phyloP scores from a whole-genome alignment of 2,113 vertebrate genomes.

The Megaleporinus macrocephalus region DNA sequence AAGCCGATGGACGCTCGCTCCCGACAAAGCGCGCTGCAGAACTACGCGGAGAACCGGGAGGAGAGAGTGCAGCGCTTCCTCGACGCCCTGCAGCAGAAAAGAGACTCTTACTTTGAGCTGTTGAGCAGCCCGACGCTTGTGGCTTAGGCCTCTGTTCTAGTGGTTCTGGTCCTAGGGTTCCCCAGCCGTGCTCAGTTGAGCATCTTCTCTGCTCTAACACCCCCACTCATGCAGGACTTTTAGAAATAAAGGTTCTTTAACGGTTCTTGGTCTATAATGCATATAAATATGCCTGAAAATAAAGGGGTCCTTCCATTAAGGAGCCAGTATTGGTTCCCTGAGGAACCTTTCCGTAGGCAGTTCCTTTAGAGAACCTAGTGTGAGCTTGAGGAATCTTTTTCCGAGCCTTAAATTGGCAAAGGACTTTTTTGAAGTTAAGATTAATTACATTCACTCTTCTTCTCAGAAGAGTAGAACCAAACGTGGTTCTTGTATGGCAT shows the following conservation, averaged over 20 bases:
- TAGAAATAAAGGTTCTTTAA: not conserved
- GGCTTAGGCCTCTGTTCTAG: constrained; percentile 67
- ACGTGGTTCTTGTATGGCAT: too few relatives aligned
- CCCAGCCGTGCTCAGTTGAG: not conserved
- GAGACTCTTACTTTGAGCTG: constrained; percentile 80
- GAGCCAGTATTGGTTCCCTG: too few relatives aligned
- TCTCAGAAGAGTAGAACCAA: too few relatives aligned
- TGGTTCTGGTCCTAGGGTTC: not conserved
- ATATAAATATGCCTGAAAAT: too few relatives aligned
- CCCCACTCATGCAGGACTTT: not conserved
- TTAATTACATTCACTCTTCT: too few relatives aligned
- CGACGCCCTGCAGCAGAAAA: constrained; percentile 85
- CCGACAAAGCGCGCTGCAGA: constrained; percentile 80
- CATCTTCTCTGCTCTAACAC: not conserved
- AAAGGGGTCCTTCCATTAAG: too few relatives aligned
- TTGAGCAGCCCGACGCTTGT: constrained; percentile 66
- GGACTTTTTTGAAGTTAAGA: too few relatives aligned
- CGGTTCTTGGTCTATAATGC: not conserved
- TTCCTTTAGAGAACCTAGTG: too few relatives aligned
- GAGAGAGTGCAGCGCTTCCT: constrained; percentile 89
- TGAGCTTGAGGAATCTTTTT: too few relatives aligned
- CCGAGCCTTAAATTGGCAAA: too few relatives aligned
- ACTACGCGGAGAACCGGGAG: constrained; percentile 80
- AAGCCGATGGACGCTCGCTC: constrained; percentile 74
- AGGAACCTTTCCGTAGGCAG: too few relatives aligned